phyloP scores from a whole-genome alignment of 1,140 invertebrate species.

The Pseudomyrmex cubaensis region DNA sequence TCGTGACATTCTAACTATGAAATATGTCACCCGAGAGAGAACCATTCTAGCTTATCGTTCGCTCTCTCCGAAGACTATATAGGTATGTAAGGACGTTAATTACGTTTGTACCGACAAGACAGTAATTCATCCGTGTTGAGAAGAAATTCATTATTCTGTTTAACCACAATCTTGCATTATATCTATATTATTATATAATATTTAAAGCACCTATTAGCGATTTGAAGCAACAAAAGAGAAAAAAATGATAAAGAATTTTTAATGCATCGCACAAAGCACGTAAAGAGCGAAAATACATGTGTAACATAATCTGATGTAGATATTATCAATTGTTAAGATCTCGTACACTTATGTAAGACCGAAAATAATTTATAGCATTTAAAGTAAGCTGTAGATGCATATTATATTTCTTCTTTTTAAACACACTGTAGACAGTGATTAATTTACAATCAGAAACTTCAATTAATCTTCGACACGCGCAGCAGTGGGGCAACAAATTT shows the following conservation, averaged over 20 bases:
- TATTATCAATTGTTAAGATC: not conserved
- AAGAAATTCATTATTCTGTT: conserved; percentile 26
- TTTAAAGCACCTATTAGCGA: not conserved
- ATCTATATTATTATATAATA: not conserved
- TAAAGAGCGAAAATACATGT: not conserved
- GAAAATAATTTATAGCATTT: not conserved
- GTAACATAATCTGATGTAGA: not conserved
- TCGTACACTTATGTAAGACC: no score
- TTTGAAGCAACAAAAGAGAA: not conserved
- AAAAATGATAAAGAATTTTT: not conserved
- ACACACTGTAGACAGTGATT: not conserved
- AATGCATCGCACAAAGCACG: not conserved
- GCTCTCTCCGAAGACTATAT: conserved; percentile 27
- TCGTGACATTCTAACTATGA: conserved; percentile 51
- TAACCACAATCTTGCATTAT: conserved; percentile 21
- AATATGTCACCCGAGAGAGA: conserved; percentile 54
- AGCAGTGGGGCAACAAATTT: conserved; percentile 29
- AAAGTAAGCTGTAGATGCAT: no score
- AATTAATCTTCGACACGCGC: conserved; percentile 31
- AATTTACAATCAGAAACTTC: conserved; percentile 35
- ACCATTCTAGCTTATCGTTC: conserved; percentile 38
- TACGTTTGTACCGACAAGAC: conserved; percentile 50
- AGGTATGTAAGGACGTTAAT: conserved; percentile 45
- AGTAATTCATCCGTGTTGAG: conserved; percentile 22
- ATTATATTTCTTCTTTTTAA: no score